Conservation (phyloP, 2,888 invertebrate genomes). For the Dolichopus griseipennis region DNA sequence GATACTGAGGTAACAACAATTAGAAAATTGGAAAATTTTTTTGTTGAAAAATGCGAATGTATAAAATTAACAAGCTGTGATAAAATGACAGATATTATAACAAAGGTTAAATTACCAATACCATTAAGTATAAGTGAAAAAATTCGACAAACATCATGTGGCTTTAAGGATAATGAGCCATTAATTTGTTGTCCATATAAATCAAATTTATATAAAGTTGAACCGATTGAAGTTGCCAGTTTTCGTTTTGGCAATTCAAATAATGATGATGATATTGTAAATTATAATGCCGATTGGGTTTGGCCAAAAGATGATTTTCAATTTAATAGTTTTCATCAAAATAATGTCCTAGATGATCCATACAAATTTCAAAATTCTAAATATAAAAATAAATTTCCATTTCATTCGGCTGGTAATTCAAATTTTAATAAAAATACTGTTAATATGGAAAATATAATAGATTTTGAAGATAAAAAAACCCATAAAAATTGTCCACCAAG, state of each 20-base stretch:
- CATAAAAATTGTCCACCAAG: constrained; percentile 35
- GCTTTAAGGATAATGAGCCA: constrained; percentile 30
- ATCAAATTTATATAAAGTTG: not conserved
- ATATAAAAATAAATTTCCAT: not conserved
- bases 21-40: constrained; percentile 16
- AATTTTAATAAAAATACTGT: not conserved
- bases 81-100: constrained; percentile 27
- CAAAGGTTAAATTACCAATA: constrained; percentile 26
- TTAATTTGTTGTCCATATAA: constrained; percentile 31
- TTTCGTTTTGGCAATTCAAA: not conserved
- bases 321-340: not conserved
- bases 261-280: too few relatives aligned
- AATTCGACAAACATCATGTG: constrained; percentile 31
- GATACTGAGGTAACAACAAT: constrained; percentile 14
- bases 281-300: not conserved
- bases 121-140: constrained; percentile 26
- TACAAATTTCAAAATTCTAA: constrained; percentile 14
- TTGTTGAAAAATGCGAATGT: constrained; percentile 31
- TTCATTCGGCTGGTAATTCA: not conserved
- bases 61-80: constrained; percentile 33
- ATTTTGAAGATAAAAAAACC: constrained; percentile 34
- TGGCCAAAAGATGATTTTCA: not conserved
- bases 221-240: not conserved
- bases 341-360: constrained; percentile 23
- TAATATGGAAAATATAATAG: constrained; percentile 25